Percentiles rank a stretch among this genome's conserved stretches.
These are phyloP conservation scores for Eucidaris tribuloides DNA, from an alignment of 35 echinoderm and acorn worm species.

Conservation along the genomic window DNA sequence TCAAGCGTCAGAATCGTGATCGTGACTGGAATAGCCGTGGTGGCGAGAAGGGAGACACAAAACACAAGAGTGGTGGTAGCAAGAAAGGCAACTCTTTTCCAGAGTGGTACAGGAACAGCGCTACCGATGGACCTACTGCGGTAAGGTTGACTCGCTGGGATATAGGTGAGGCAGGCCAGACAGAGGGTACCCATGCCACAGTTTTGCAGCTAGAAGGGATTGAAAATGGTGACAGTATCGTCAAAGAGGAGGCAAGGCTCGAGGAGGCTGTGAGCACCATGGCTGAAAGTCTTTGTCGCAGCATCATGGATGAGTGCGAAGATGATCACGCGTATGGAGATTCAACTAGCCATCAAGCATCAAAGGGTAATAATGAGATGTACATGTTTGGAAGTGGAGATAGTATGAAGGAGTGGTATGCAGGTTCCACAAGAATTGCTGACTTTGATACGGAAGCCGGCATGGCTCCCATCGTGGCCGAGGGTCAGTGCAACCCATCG, in stretches of 20 bases:
- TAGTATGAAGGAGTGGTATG: neutral
- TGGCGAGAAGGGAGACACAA: slow-evolving; percentile 34
- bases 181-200: neutral
- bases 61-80: slow-evolving; percentile 16
- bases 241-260: slow-evolving; percentile 29
- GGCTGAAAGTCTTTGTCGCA: slow-evolving; percentile 86
- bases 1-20: neutral
- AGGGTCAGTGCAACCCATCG: neutral
- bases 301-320: slow-evolving; percentile 75
- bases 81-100: slow-evolving; percentile 56
- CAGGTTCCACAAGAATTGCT: slow-evolving; percentile 24
- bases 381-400: neutral
- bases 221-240: neutral
- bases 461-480: neutral
- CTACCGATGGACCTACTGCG: neutral
- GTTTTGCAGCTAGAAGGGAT: neutral
- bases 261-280: slow-evolving; percentile 88
- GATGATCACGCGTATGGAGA: slow-evolving; percentile 19
- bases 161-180: neutral
- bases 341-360: neutral
- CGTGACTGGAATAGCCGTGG: neutral
- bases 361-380: neutral
- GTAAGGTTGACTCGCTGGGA: too few species aligned
- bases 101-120: slow-evolving; percentile 17
- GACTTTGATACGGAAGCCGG: neutral